Percentiles rank a stretch among this genome's conserved stretches.
Evolutionary conservation across 2,797 vertebrate species (phyloP).

Genomic region (Mionectes olivaceus): DNA sequence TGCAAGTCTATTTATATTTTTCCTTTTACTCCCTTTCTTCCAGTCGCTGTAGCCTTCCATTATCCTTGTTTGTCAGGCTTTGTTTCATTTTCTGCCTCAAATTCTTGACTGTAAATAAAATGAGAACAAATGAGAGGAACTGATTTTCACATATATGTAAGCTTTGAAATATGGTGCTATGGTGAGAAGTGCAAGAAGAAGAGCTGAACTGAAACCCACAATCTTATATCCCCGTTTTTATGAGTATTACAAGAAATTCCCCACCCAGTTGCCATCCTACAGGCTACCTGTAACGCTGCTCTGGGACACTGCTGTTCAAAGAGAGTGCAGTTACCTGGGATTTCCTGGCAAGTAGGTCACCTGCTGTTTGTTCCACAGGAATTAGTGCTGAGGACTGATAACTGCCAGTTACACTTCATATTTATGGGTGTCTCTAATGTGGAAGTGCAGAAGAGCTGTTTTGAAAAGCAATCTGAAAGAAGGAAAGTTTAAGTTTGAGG

Average conservation of each 20-base stretch:
- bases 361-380: constrained; percentile 35
- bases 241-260: background rate
- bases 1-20: background rate
- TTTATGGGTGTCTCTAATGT: background rate
- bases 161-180: background rate
- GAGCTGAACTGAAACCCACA: background rate
- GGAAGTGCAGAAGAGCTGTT: background rate
- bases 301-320: background rate
- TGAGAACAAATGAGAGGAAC: background rate
- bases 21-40: background rate
- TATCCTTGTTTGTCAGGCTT: background rate
- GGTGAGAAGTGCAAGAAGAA: background rate
- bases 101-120: background rate
- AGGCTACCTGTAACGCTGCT: background rate
- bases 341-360: constrained; percentile 60
- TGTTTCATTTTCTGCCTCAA: background rate
- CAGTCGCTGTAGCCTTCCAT: background rate
- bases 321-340: constrained; percentile 28
- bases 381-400: background rate
- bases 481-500: background rate
- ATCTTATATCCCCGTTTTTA: background rate
- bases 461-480: background rate
- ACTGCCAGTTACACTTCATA: background rate
- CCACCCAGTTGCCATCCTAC: background rate
- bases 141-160: background rate